Evolutionary conservation across 2,888 invertebrate genomes (phyloP).

Genomic region (Acleris holmiana): DNA sequence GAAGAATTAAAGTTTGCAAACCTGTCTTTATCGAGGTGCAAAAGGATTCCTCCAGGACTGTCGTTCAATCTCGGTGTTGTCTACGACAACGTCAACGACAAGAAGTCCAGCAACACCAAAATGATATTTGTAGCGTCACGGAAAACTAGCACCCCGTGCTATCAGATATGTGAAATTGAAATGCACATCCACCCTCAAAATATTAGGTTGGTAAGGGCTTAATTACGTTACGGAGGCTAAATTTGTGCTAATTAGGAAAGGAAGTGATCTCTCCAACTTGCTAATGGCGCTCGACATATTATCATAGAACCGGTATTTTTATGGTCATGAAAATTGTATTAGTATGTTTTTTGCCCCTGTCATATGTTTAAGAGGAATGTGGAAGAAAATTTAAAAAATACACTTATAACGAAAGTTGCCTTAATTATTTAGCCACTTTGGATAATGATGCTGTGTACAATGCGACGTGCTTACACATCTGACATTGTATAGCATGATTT

Average conservation of each 20-base stretch:
- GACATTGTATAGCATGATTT: neutral
- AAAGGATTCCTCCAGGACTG: constrained; percentile 71
- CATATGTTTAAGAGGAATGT: neutral
- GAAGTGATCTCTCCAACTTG: neutral
- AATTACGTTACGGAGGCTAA: neutral
- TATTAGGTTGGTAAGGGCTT: constrained; percentile 44
- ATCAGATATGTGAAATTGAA: constrained; percentile 75
- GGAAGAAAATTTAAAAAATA: neutral
- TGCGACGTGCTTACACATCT: neutral
- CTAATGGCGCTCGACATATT: neutral
- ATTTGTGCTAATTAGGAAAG: neutral
- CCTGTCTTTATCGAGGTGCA: constrained; percentile 62
- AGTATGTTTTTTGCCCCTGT: neutral
- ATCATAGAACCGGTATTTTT: neutral
- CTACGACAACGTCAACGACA: constrained; percentile 71
- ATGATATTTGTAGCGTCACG: constrained; percentile 74
- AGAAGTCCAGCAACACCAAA: constrained; percentile 58
- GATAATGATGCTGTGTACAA: neutral
- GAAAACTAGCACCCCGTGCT: constrained; percentile 72
- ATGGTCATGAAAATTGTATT: neutral
- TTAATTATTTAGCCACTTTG: neutral
- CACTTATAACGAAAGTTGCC: neutral
- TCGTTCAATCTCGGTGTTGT: constrained; percentile 68
- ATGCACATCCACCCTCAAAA: constrained; percentile 62
- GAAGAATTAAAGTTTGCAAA: constrained; percentile 73